These are phyloP conservation scores for Eulemur rufifrons DNA, from an alignment of 2,113 vertebrate species.

Conservation along the genomic window DNA sequence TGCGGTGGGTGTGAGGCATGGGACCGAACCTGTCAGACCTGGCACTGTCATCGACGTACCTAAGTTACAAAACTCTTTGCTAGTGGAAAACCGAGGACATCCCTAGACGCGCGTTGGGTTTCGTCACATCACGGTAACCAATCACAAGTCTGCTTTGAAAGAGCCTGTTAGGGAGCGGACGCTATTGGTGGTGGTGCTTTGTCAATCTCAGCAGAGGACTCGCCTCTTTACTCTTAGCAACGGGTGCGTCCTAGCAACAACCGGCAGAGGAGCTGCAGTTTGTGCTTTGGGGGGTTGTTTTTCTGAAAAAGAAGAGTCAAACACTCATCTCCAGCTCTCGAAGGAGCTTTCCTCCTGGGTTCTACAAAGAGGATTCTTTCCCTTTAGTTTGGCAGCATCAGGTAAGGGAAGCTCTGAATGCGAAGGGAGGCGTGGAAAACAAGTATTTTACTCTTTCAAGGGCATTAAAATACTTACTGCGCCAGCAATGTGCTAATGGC, in stretches of 20 bases:
- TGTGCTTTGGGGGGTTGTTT: background rate
- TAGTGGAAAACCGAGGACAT: accelerated
- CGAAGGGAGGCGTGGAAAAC: background rate
- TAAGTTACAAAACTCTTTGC: background rate
- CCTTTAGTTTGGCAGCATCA: background rate
- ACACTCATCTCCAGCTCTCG: background rate
- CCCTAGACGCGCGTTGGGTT: accelerated
- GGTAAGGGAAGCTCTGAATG: slow-evolving; percentile 62
- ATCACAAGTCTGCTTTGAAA: slow-evolving; percentile 28
- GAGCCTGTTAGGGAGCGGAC: background rate
- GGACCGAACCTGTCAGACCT: background rate
- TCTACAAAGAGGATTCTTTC: background rate
- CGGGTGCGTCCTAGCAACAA: slow-evolving; percentile 65
- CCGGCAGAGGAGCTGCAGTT: accelerated
- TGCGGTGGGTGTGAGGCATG: background rate
- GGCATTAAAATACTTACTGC: background rate
- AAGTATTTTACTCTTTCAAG: background rate
- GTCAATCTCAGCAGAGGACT: slow-evolving; percentile 16
- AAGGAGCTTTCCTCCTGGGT: background rate
- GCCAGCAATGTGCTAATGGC: background rate
- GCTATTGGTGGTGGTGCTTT: background rate
- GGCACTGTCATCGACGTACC: accelerated
- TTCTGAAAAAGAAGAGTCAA: background rate
- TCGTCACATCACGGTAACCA: slow-evolving; percentile 19
- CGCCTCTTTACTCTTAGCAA: slow-evolving; percentile 61